phyloP scores from a whole-genome alignment of 2,888 invertebrate genomes.

The Athrips mouffetella region DNA sequence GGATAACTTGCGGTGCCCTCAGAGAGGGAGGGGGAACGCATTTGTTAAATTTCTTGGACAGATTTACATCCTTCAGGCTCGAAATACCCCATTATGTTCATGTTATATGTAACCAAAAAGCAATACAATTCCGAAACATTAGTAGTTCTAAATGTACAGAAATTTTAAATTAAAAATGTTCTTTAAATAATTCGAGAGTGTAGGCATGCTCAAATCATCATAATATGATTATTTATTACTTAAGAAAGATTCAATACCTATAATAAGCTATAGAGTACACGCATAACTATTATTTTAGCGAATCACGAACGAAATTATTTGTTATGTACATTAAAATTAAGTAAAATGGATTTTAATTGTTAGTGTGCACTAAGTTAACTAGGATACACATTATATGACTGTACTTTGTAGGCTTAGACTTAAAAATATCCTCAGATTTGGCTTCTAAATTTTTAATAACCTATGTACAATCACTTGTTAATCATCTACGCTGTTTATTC shows the following conservation, averaged over 20 bases:
- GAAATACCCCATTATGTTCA: no score
- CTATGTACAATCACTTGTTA: slow-evolving; percentile 26
- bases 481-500: slow-evolving; percentile 22
- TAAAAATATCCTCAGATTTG: slow-evolving; percentile 36
- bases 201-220: slow-evolving; percentile 53
- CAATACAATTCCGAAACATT: no score
- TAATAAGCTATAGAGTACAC: slow-evolving; percentile 39
- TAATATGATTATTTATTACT: slow-evolving; percentile 25
- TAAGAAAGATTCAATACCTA: slow-evolving; percentile 35
- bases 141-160: slow-evolving; percentile 43
- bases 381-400: slow-evolving; percentile 44
- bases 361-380: slow-evolving; percentile 40
- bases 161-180: slow-evolving; percentile 36
- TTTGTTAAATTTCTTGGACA: no score
- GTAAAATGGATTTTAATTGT: slow-evolving; percentile 78
- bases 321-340: slow-evolving; percentile 72
- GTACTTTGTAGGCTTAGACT: slow-evolving; percentile 43
- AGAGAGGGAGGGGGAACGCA: no score
- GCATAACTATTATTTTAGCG: slow-evolving; percentile 36
- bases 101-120: no score
- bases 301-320: slow-evolving; percentile 69
- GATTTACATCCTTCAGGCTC: no score
- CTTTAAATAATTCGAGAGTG: slow-evolving; percentile 34
- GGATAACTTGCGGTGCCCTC: no score
- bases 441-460: slow-evolving; percentile 43